phyloP scores from a whole-genome alignment of 2,797 vertebrate species.

The Typhlichthys subterraneus region DNA sequence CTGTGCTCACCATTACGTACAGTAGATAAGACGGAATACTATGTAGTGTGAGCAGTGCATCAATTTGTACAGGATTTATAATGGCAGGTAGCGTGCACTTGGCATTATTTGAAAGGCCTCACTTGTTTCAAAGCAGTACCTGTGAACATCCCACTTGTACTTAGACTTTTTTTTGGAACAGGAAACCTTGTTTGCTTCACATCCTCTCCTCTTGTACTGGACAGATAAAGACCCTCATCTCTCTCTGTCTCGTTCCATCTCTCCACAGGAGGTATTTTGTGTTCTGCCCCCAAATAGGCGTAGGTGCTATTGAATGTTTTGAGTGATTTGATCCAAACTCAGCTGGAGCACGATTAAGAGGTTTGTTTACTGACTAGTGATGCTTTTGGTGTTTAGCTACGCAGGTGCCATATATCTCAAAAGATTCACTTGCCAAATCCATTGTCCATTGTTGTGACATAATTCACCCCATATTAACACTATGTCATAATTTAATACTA shows the following conservation, averaged over 20 bases:
- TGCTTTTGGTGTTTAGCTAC: constrained; percentile 7
- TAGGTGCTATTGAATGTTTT: constrained; percentile 8
- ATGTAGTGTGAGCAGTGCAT: neutral
- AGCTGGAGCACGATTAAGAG: constrained; percentile 9
- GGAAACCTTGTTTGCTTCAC: constrained; percentile 31
- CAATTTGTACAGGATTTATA: no score
- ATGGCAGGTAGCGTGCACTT: neutral
- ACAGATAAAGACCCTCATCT: constrained; percentile 44
- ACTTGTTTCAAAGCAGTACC: constrained; percentile 18
- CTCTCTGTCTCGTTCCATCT: constrained; percentile 38
- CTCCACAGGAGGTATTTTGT: constrained; percentile 27
- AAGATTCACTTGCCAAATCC: constrained; percentile 16
- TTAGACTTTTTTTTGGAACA: constrained; percentile 6
- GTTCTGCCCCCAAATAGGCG: constrained; percentile 14
- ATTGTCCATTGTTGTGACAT: constrained; percentile 1
- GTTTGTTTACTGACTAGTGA: constrained; percentile 13
- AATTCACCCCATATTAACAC: neutral
- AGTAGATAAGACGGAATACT: neutral
- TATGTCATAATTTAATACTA: neutral
- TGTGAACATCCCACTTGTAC: constrained; percentile 3
- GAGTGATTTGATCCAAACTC: constrained; percentile 25
- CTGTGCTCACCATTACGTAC: no score
- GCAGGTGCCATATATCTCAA: constrained; percentile 19
- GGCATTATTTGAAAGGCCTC: constrained; percentile 31
- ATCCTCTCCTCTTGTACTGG: constrained; percentile 29